phyloP scores from a whole-genome alignment of 2,888 invertebrate genomes.

The Exephanes ischioxanthus region DNA sequence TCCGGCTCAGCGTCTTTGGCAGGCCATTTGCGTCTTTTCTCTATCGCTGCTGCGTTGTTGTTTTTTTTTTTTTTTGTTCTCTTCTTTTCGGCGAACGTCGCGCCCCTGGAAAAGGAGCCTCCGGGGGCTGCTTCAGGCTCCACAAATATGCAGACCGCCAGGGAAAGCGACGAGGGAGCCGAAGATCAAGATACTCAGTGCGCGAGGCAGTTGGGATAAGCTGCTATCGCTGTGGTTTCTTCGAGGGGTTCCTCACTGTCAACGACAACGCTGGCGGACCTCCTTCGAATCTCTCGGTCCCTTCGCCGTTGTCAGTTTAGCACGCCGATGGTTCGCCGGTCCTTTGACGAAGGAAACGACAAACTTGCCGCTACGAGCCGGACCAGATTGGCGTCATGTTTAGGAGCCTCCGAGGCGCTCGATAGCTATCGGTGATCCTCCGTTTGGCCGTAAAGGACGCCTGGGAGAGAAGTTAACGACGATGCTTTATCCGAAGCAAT shows the following conservation, averaged over 20 bases:
- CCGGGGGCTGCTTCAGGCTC: constrained; percentile 22
- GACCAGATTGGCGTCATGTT: constrained; percentile 1
- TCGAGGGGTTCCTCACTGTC: constrained; percentile 28
- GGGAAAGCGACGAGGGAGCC: not conserved
- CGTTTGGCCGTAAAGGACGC: constrained; percentile 38
- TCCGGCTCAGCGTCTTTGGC: not conserved
- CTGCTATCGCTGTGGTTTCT: constrained; percentile 6
- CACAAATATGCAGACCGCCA: constrained; percentile 24
- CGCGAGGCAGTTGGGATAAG: constrained; percentile 19
- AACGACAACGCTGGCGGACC: not conserved
- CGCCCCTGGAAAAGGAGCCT: constrained; percentile 14
- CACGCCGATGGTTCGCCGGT: constrained; percentile 35
- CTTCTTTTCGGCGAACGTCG: not conserved
- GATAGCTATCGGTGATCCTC: constrained; percentile 20
- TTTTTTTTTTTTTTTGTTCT: constrained; percentile 23
- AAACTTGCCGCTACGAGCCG: constrained; percentile 5
- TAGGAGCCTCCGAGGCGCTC: constrained; percentile 3
- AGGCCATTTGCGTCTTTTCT: not conserved
- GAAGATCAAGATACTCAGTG: constrained; percentile 32
- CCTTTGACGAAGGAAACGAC: constrained; percentile 50
- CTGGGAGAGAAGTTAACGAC: constrained; percentile 19
- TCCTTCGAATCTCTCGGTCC: constrained; percentile 10
- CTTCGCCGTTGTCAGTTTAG: constrained; percentile 8
- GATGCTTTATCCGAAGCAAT: constrained; percentile 15
- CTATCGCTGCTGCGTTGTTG: constrained; percentile 25